Percentiles rank a stretch among this genome's conserved stretches.
Conservation (phyloP, 2,113 vertebrate genomes). For the Otolemur garnettii region DNA sequence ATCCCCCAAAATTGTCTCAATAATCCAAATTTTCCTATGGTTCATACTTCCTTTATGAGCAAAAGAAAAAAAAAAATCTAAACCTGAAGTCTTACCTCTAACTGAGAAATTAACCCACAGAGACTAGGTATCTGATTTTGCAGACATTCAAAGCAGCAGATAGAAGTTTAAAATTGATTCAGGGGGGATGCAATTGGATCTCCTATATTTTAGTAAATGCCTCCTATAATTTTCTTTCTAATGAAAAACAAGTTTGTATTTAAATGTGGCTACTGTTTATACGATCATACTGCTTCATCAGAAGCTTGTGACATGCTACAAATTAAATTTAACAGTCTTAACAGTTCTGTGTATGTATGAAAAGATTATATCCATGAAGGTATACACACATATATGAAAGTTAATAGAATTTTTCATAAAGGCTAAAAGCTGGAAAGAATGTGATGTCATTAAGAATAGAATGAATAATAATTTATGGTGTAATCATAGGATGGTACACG, state of each 20-base stretch:
- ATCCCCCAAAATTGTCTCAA: not conserved
- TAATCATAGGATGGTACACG: not conserved
- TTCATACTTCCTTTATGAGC: not conserved
- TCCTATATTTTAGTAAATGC: not conserved
- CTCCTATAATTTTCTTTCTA: not conserved
- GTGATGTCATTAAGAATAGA: not conserved
- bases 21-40: slow-evolving; percentile 16
- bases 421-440: not conserved
- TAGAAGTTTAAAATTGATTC: not conserved
- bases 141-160: not conserved
- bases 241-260: not conserved
- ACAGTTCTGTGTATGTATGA: not conserved
- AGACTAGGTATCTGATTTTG: not conserved
- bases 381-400: not conserved
- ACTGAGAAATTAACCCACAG: not conserved
- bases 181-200: not conserved
- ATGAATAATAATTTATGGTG: not conserved
- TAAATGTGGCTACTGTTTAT: slow-evolving; percentile 36
- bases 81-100: not conserved
- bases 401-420: slow-evolving; percentile 23
- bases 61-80: not conserved
- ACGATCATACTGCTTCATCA: not conserved
- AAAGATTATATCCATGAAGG: not conserved
- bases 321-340: not conserved
- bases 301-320: not conserved